phyloP scores from a whole-genome alignment of 2,888 invertebrate genomes.

The Drosophila diplacantha region DNA sequence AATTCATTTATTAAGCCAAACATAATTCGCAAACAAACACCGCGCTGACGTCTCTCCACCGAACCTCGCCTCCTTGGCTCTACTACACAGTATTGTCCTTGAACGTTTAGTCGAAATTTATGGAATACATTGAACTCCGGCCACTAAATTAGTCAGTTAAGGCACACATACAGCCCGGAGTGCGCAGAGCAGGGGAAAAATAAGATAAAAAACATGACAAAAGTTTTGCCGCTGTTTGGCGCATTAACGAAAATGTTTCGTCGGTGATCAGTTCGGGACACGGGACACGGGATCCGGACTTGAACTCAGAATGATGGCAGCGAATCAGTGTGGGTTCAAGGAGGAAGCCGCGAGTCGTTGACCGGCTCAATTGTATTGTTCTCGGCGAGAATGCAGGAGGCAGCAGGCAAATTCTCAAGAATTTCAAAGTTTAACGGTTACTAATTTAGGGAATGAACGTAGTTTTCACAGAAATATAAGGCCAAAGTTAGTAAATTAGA shows the following conservation, averaged over 20 bases:
- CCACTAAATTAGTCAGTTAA: conserved; percentile 69
- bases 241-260: conserved; percentile 56
- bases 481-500: background rate
- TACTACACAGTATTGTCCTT: conserved; percentile 64
- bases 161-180: conserved; percentile 44
- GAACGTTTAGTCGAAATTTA: conserved; percentile 73
- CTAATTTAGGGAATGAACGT: conserved; percentile 8
- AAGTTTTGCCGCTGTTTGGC: conserved; percentile 60
- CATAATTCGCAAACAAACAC: conserved; percentile 41
- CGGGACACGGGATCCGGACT: conserved; percentile 5
- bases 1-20: conserved; percentile 43
- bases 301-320: conserved; percentile 9
- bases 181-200: conserved; percentile 28
- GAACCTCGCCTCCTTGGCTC: conserved; percentile 11
- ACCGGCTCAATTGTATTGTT: conserved; percentile 47
- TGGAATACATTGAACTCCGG: conserved; percentile 72
- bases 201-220: conserved; percentile 61
- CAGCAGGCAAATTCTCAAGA: conserved; percentile 28
- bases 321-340: conserved; percentile 41
- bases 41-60: conserved; percentile 2
- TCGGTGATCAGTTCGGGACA: conserved; percentile 25
- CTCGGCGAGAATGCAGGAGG: background rate
- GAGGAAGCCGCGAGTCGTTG: conserved; percentile 52
- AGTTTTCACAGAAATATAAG: background rate
- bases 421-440: conserved; percentile 41